phyloP scores from a whole-genome alignment of 1,140 invertebrate genomes.

The Caenorhabditis latens region DNA sequence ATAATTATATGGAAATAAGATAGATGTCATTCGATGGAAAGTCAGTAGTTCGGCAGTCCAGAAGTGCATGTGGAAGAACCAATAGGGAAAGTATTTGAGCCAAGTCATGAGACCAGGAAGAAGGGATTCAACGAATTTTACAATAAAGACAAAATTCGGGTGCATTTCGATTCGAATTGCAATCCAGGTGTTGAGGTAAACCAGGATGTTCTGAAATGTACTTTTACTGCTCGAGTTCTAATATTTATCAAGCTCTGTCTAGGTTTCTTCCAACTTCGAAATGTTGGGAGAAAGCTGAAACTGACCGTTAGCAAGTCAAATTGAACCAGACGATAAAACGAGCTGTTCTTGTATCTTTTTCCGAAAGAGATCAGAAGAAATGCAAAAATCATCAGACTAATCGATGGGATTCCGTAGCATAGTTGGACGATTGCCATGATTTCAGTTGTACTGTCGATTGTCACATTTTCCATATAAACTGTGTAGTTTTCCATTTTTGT shows the following conservation, averaged over 20 bases:
- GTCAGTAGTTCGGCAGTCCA: neutral
- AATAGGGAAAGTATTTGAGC: neutral
- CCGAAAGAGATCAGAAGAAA: neutral
- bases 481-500: neutral
- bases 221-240: too few relatives aligned
- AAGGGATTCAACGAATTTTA: neutral
- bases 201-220: neutral
- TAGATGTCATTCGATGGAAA: neutral
- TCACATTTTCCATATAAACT: constrained; percentile 1
- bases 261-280: too few relatives aligned
- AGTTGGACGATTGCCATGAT: neutral
- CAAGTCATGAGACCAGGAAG: neutral
- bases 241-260: too few relatives aligned
- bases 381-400: neutral
- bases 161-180: neutral
- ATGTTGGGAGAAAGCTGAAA: too few relatives aligned
- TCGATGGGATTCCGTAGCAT: neutral
- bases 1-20: neutral
- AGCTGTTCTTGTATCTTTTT: constrained; percentile 5
- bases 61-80: constrained; percentile 40
- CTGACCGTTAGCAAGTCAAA: constrained; percentile 21
- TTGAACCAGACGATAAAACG: neutral
- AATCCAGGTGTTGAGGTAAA: neutral
- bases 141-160: neutral
- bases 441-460: neutral